Evolutionary conservation across 2,888 invertebrate species (phyloP).

Genomic region (Ectobius pallidus): DNA sequence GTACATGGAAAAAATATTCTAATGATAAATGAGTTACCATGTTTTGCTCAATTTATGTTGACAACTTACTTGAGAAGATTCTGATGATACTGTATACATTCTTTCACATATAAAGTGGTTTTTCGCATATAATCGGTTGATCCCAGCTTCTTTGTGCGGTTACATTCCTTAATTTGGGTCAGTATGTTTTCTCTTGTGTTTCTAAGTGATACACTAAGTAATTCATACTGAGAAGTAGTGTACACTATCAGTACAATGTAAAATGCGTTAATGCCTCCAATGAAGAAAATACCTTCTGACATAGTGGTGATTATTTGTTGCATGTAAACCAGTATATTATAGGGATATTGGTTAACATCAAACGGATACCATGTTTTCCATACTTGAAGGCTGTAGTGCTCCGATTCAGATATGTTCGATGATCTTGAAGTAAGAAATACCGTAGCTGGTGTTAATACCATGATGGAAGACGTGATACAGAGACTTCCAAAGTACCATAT

Average conservation of each 20-base stretch:
- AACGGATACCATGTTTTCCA: background rate
- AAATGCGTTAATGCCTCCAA: background rate
- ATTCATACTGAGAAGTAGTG: background rate
- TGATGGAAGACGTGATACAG: background rate
- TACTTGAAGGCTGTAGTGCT: background rate
- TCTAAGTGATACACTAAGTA: background rate
- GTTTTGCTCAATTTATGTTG: no score
- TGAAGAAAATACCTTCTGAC: background rate
- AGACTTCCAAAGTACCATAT: background rate
- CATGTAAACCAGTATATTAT: background rate
- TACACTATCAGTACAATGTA: background rate
- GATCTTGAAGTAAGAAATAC: background rate
- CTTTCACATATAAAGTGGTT: background rate
- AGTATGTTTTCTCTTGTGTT: background rate
- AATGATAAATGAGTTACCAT: no score
- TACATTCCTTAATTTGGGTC: background rate
- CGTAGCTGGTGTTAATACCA: background rate
- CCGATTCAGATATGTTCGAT: background rate
- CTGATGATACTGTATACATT: background rate
- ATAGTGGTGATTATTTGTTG: background rate
- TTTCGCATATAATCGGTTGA: background rate
- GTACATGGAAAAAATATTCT: no score
- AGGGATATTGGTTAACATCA: background rate
- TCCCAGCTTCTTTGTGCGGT: background rate
- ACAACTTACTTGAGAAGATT: background rate